A percentile compares a stretch with the other conserved stretches of the same genome.
These are phyloP conservation scores for Bettongia penicillata DNA, from an alignment of 2,113 vertebrate genomes.

Conservation along the genomic window DNA sequence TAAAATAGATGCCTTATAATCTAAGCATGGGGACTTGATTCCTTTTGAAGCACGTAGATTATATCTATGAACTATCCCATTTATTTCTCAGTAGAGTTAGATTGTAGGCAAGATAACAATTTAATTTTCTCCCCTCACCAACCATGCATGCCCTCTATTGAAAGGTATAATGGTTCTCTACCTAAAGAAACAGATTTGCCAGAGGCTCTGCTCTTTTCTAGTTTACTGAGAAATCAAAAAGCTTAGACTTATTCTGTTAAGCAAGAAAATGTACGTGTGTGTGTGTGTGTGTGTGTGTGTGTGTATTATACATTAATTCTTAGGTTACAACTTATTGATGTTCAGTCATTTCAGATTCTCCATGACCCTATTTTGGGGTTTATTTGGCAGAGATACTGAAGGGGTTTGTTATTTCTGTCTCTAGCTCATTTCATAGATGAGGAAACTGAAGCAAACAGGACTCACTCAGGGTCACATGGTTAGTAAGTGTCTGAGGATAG, in stretches of 20 bases:
- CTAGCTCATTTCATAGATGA: background rate
- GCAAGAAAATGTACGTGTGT: background rate
- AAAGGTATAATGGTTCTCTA: constrained; percentile 33
- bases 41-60: constrained; percentile 14
- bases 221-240: constrained; percentile 39
- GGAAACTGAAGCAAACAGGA: background rate
- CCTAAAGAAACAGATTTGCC: background rate
- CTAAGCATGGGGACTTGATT: background rate
- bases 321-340: background rate
- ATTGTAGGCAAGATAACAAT: background rate
- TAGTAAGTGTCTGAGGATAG: background rate
- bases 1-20: background rate
- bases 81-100: constrained; percentile 33
- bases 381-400: background rate
- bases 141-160: background rate
- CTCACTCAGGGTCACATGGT: too few relatives aligned
- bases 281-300: background rate
- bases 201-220: background rate
- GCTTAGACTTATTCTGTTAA: constrained; percentile 21
- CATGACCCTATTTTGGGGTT: too few relatives aligned
- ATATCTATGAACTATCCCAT: constrained; percentile 11
- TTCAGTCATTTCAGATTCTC: too few relatives aligned
- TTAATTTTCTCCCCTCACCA: background rate
- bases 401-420: background rate
- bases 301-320: background rate